phyloP scores from a whole-genome alignment of 2,888 invertebrate species.

The Tachystola acroxantha region DNA sequence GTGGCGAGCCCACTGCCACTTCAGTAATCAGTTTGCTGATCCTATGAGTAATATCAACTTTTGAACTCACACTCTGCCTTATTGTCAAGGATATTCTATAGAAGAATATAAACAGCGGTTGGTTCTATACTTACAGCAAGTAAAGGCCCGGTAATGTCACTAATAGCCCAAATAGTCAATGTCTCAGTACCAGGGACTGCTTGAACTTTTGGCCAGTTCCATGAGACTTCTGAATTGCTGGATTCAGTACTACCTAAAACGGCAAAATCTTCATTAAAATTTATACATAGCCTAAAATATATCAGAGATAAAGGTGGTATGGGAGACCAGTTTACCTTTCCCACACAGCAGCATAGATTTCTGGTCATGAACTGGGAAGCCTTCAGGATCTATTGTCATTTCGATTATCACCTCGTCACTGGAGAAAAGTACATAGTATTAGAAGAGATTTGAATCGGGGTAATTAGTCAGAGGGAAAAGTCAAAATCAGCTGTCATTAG shows the following conservation, averaged over 20 bases:
- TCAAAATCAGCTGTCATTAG: too few relatives aligned
- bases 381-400: slow-evolving; percentile 83
- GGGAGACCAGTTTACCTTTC: slow-evolving; percentile 56
- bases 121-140: slow-evolving; percentile 68
- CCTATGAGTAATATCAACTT: too few relatives aligned
- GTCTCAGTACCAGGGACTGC: slow-evolving; percentile 81
- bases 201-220: slow-evolving; percentile 41
- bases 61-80: too few relatives aligned
- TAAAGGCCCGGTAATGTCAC: slow-evolving; percentile 81
- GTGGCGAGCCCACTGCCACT: too few relatives aligned
- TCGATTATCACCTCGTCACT: slow-evolving; percentile 81
- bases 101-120: too few relatives aligned
- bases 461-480: too few relatives aligned
- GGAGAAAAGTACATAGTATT: slow-evolving; percentile 4
- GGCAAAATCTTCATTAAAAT: neutral
- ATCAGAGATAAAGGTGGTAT: too few relatives aligned
- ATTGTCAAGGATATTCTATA: too few relatives aligned
- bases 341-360: slow-evolving; percentile 83
- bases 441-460: too few relatives aligned
- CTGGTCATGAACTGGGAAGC: slow-evolving; percentile 81
- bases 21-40: too few relatives aligned
- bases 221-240: slow-evolving; percentile 32
- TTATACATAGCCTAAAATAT: too few relatives aligned
- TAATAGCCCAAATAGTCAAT: slow-evolving; percentile 79
- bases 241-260: slow-evolving; percentile 30